phyloP scores from a whole-genome alignment of 1,140 invertebrate genomes.

The Ceratosolen fusciceps region DNA sequence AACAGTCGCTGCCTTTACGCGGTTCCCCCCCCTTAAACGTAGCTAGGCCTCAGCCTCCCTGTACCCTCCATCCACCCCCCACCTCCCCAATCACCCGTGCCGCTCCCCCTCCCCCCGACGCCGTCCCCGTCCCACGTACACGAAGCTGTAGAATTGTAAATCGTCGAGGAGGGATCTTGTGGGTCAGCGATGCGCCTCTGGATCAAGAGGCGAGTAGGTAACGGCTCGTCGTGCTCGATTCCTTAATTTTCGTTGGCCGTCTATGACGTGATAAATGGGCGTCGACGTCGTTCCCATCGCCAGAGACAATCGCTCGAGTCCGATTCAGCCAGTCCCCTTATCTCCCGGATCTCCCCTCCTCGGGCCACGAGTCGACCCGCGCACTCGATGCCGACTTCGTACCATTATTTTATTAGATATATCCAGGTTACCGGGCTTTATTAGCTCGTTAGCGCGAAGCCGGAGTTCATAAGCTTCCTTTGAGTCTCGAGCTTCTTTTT shows the following conservation, averaged over 20 bases:
- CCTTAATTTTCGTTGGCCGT: slow-evolving; percentile 25
- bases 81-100: not conserved
- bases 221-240: slow-evolving; percentile 34
- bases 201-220: not conserved
- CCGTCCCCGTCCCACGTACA: too few species aligned
- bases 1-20: slow-evolving; percentile 20
- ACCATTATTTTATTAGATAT: too few species aligned
- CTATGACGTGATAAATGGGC: not conserved
- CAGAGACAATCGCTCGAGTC: not conserved
- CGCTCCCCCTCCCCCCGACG: too few species aligned
- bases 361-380: too few species aligned
- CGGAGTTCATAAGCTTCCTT: too few species aligned
- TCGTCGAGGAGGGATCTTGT: too few species aligned
- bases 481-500: too few species aligned
- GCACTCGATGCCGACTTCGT: too few species aligned
- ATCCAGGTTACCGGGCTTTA: too few species aligned
- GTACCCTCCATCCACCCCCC: not conserved
- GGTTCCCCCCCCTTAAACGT: slow-evolving; percentile 24
- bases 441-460: too few species aligned
- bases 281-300: not conserved
- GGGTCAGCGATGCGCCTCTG: too few species aligned
- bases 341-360: not conserved
- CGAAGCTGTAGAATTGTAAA: too few species aligned
- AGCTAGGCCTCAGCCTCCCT: not conserved
- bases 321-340: not conserved